Percentiles rank a stretch among this genome's conserved stretches.
These are phyloP conservation scores for Laticauda laticaudata DNA, from an alignment of 2,113 vertebrate species.

Conservation along the genomic window DNA sequence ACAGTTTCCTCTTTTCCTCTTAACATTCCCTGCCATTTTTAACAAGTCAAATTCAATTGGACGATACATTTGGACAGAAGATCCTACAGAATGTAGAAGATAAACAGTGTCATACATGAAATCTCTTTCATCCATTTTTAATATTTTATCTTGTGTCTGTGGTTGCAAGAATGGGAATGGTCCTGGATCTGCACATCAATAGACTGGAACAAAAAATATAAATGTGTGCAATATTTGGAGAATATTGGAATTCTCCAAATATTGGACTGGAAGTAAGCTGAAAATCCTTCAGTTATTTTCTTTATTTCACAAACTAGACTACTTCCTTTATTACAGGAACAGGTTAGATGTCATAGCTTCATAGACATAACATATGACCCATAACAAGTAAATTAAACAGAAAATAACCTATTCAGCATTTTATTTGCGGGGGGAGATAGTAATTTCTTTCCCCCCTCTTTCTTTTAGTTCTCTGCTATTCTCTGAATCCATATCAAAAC, in stretches of 20 bases:
- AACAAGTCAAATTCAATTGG: background rate
- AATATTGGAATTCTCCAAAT: background rate
- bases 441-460: conserved; percentile 59
- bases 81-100: background rate
- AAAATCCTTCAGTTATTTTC: background rate
- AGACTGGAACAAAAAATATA: background rate
- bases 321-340: background rate
- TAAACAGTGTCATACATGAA: background rate
- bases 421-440: conserved; percentile 29
- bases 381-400: conserved; percentile 60
- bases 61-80: background rate
- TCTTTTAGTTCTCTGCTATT: conserved; percentile 54
- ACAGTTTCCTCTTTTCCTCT: background rate
- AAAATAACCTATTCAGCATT: conserved; percentile 60
- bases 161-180: background rate
- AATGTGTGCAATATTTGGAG: background rate
- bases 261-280: background rate
- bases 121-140: background rate
- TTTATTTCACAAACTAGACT: background rate
- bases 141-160: background rate
- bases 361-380: conserved; percentile 40
- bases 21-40: background rate
- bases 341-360: conserved; percentile 39
- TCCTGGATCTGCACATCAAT: background rate
- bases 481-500: conserved; percentile 41